phyloP scores from a whole-genome alignment of 2,888 invertebrate species.

The Pomacea canaliculata region DNA sequence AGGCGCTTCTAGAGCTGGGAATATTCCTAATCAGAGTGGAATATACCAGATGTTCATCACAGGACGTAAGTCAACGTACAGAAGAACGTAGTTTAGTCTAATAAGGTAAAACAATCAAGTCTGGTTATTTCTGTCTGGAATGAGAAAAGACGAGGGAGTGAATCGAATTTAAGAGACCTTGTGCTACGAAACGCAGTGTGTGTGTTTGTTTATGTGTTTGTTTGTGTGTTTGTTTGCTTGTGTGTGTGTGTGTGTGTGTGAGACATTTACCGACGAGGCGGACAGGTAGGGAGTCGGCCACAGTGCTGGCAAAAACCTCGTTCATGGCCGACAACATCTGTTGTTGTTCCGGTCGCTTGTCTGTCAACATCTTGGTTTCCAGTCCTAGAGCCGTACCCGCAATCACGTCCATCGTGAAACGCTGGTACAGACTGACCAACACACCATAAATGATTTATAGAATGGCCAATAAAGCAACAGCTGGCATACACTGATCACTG shows the following conservation, averaged over 20 bases:
- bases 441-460: too few relatives aligned
- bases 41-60: too few relatives aligned
- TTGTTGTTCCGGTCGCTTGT: background rate
- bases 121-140: background rate
- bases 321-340: conserved; percentile 6
- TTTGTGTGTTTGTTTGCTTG: conserved; percentile 10
- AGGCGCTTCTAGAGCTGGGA: background rate
- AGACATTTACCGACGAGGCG: background rate
- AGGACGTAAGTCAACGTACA: too few relatives aligned
- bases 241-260: background rate
- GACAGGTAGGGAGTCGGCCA: background rate
- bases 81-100: background rate
- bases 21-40: background rate
- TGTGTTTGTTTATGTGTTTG: background rate
- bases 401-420: conserved; percentile 17
- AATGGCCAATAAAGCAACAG: too few relatives aligned
- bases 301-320: background rate
- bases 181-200: background rate
- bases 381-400: conserved; percentile 10
- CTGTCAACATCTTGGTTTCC: conserved; percentile 2
- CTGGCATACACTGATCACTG: too few relatives aligned
- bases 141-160: too few relatives aligned
- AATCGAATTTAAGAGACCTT: background rate
- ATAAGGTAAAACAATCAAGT: background rate
- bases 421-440: background rate